Evolutionary conservation across 2,797 vertebrate species (phyloP), one percentile per base, ranked within the genome.

Genomic region (Galago senegalensis): DNA sequence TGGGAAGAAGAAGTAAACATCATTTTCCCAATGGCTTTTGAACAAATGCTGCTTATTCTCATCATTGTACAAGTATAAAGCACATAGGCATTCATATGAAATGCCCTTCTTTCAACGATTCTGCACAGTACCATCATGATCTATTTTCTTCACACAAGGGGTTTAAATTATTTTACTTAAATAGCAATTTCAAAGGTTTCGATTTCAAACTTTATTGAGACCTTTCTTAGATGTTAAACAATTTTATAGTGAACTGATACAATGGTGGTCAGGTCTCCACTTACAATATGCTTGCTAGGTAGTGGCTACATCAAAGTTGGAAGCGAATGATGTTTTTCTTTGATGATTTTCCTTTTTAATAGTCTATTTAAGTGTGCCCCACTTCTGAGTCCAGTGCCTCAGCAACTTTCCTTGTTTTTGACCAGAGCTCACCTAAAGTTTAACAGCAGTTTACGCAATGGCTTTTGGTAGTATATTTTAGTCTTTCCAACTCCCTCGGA

Each of bases 1-100:
- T 81, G 79, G 96, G 93, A 81, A 98, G 63, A 97, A 96, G 63
- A 97, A 96, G 70, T 34, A 95, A 91, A 93, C 16, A 81, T 8
- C 40, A 17, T 31, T 91, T 97, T 95, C 61, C 34, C 82, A 92
- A 82, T 65, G 37, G 12, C 46, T 91, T 95, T 90, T 89, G 79
- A 91, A 89, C 61, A 86, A 90, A 76, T 25, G n/a, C 18, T 89
- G 53, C 20, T 89, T 79, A n/a, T 34, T 87, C 46, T 85, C 49
- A 67, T 75, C 46, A 37, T 20, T 69, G 12, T 81, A 31, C 49
- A 96, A 93, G 49, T 53, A 17, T 4, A 53, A 53, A 53, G 7
- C 4, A 79, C 43, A 82, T 69, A 67, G 58, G 27, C 53, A 80
- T 13, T 65, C 27, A 46, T 37, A 49, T 31, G 10, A 96, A 93